A percentile compares a stretch with the other conserved stretches of the same genome.
Conservation (phyloP, 1,140 invertebrate genomes). For the Hylaeus volcanicus region DNA sequence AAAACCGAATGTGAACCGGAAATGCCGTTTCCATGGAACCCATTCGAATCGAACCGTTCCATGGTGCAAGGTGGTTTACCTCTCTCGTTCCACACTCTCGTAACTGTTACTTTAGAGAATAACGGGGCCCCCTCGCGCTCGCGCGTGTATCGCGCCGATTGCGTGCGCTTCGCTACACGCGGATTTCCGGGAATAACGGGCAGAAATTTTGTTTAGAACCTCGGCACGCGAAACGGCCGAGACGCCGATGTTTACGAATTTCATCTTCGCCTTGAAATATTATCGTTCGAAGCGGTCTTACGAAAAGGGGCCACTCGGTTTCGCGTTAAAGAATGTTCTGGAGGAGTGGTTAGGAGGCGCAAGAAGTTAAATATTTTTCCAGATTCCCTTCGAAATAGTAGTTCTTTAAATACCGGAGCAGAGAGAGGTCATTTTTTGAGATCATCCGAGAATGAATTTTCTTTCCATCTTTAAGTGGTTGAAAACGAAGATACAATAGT, state of each 20-base stretch:
- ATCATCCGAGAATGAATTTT: too few species aligned
- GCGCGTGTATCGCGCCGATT: conserved; percentile 54
- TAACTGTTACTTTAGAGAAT: conserved; percentile 72
- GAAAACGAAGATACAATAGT: too few species aligned
- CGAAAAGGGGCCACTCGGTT: too few species aligned
- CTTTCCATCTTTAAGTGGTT: too few species aligned
- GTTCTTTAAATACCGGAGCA: too few species aligned
- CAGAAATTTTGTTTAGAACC: conserved; percentile 49
- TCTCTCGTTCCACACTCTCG: conserved; percentile 27
- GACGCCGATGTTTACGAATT: not conserved
- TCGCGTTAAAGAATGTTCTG: too few species aligned
- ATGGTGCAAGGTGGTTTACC: conserved; percentile 56
- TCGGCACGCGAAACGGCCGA: not conserved
- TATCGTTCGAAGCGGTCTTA: too few species aligned
- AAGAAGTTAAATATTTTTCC: too few species aligned
- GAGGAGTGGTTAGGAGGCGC: too few species aligned
- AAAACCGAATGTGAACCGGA: conserved; percentile 73
- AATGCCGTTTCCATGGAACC: conserved; percentile 72
- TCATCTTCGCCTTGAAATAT: not conserved
- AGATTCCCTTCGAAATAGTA: too few species aligned
- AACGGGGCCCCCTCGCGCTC: conserved; percentile 45
- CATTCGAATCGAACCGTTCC: conserved; percentile 67
- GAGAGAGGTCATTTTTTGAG: too few species aligned
- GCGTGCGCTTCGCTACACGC: conserved; percentile 30
- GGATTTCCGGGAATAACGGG: conserved; percentile 51